Evolutionary conservation across 1,140 invertebrate genomes (phyloP).

Genomic region (Leptinotarsa texana): DNA sequence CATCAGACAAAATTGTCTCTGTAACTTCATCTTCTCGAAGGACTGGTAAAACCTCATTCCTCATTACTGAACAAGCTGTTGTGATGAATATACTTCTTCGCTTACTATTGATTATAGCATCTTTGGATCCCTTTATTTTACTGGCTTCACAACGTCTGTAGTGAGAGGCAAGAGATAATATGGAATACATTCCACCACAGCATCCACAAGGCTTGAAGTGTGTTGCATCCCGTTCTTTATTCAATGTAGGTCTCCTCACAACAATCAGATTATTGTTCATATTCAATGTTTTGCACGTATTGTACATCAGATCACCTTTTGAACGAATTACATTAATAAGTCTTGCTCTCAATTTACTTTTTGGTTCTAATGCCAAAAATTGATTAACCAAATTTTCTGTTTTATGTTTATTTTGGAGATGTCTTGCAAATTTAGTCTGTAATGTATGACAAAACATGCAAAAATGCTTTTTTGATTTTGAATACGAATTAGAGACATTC

Average conservation of each 20-base stretch:
- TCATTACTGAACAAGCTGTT: neutral
- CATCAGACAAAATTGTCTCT: neutral
- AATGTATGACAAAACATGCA: neutral
- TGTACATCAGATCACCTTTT: neutral
- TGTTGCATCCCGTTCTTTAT: neutral
- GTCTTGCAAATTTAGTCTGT: constrained; percentile 9
- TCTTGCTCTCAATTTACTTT: neutral
- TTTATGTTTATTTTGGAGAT: constrained; percentile 10
- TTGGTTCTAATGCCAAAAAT: neutral
- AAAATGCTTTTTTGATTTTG: constrained; percentile 1
- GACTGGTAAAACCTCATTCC: neutral
- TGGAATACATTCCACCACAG: constrained; percentile 8
- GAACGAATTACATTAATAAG: neutral
- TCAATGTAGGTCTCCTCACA: neutral
- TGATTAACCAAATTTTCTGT: neutral
- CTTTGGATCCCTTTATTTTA: neutral
- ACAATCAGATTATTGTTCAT: neutral
- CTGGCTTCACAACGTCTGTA: neutral
- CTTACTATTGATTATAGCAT: neutral
- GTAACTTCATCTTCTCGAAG: neutral
- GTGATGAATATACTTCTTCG: neutral
- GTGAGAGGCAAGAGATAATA: neutral
- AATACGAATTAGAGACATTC: neutral
- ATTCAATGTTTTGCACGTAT: neutral
- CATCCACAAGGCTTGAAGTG: neutral